Base-by-base conservation (phyloP, 2,888 invertebrate species). In the Lepas anatifera region DNA sequence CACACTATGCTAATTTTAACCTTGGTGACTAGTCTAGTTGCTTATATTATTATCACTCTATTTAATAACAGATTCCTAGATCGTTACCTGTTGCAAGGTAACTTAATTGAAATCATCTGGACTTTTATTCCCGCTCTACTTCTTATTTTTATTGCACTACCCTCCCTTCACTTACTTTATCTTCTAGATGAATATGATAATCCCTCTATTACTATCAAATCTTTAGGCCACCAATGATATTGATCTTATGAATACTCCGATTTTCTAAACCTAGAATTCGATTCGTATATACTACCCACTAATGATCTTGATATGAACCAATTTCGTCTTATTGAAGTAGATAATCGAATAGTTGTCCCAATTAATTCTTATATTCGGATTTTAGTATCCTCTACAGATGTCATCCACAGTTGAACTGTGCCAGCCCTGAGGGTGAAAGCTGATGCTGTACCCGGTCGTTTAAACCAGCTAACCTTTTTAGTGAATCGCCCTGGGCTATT, bases 401-500 rank as follows among this genome's bases (percentile, higher is more conserved):
- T 81, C 29, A 77, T 81, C 74, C 81, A 81, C 75, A 77, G 79
- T 70, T 81, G 80, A 75, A 76, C 79, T 43, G 71, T 81, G 18
- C 79, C 80, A 52, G 70, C 75, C 25, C 69, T 81, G 72, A 78
- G 78, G 7, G 75, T 80, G 50, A 81, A 81, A 76, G 75, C 77
- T 39, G 81, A 82, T 75, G 81, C 80, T 67, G 75, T 80, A 66
- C 80, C 80, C 16, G 81, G 81, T 18, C 79, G 80, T 70, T 70
- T 81, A 71, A 81, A 81, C 73, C 79, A 80, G 82, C 81, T 77
- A 68, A 84, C 81, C 75, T 84, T 88, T 78, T 81, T 81, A 76
- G 82, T 85, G 76, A 86, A 84, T 74, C 85, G 85, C 3, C 83
- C 86, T 0, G 87, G 88, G 63, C 76, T 88, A 78, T 87, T 84